These are phyloP conservation scores for Argynnis bischoffii DNA, from an alignment of 2,888 invertebrate species.

Conservation along the genomic window DNA sequence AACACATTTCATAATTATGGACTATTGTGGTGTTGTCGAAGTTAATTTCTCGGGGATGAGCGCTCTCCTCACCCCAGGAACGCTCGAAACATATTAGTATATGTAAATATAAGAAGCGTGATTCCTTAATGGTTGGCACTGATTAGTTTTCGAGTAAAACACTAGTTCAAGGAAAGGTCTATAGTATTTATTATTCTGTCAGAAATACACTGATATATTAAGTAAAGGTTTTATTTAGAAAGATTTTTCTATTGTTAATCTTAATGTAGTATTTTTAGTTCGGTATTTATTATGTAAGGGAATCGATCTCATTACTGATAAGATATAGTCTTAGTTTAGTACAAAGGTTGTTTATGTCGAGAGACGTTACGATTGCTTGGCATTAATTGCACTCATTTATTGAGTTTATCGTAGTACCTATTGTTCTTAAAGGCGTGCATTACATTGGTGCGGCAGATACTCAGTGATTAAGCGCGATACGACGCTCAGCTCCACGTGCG, in stretches of 20 bases:
- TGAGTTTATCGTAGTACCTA: conserved; percentile 55
- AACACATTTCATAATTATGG: conserved; percentile 83
- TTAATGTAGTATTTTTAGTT: conserved; percentile 4
- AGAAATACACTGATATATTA: conserved; percentile 41
- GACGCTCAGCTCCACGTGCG: conserved; percentile 63
- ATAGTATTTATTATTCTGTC: conserved; percentile 58
- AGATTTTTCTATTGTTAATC: conserved; percentile 11
- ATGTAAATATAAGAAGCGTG: conserved; percentile 58
- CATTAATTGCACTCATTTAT: conserved; percentile 71
- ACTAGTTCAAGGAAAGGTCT: conserved; percentile 70
- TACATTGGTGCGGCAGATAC: conserved; percentile 56
- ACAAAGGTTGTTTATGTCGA: conserved; percentile 22
- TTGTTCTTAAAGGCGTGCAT: conserved; percentile 55
- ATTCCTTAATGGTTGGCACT: conserved; percentile 66
- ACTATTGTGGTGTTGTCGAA: conserved; percentile 78
- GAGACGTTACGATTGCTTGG: conserved; percentile 47
- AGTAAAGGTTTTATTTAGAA: not conserved
- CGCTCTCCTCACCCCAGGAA: conserved; percentile 61
- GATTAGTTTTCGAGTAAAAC: conserved; percentile 76
- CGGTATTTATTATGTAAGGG: conserved; percentile 10
- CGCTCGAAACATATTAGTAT: conserved; percentile 63
- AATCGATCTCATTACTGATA: conserved; percentile 27
- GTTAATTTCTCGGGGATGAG: conserved; percentile 68
- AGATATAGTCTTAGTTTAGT: conserved; percentile 19
- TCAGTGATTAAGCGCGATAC: conserved; percentile 68